A percentile compares a stretch with the other conserved stretches of the same genome.
These are phyloP conservation scores for Heliconius eleuchia DNA, from an alignment of 1,140 invertebrate genomes.

Conservation along the genomic window DNA sequence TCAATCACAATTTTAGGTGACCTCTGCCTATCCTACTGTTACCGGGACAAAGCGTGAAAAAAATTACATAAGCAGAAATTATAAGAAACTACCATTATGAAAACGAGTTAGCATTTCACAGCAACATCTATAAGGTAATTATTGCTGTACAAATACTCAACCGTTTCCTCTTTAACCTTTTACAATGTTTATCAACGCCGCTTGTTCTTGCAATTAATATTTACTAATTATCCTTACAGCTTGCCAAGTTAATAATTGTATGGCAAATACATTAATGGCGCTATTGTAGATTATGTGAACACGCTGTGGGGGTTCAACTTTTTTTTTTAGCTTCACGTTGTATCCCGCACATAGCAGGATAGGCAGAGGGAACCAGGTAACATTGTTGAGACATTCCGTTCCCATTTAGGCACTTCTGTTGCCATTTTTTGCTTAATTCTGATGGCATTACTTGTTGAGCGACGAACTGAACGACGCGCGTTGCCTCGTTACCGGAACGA, in stretches of 20 bases:
- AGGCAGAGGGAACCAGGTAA: too few species aligned
- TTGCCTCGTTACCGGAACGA: too few species aligned
- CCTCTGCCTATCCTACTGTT: neutral
- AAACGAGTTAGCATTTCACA: neutral
- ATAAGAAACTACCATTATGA: neutral
- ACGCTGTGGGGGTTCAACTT: neutral
- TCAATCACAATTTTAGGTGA: neutral
- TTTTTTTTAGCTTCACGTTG: neutral
- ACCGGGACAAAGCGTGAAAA: neutral
- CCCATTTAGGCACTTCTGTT: too few species aligned
- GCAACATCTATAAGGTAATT: neutral
- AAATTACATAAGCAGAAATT: neutral
- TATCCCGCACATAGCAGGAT: too few species aligned
- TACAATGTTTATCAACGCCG: constrained; percentile 36
- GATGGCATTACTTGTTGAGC: too few species aligned
- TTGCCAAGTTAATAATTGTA: constrained; percentile 31
- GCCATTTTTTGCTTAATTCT: too few species aligned
- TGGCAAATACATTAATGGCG: constrained; percentile 14
- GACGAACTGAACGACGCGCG: too few species aligned
- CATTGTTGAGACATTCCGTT: too few species aligned
- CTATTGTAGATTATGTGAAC: neutral
- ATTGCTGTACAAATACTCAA: constrained; percentile 22
- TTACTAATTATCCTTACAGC: constrained; percentile 34
- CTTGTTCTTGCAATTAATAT: constrained; percentile 21
- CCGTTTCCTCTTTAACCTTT: constrained; percentile 43